These are phyloP conservation scores for Hypsibius dujardini DNA, from an alignment of 1,140 invertebrate species.

Conservation along the genomic window DNA sequence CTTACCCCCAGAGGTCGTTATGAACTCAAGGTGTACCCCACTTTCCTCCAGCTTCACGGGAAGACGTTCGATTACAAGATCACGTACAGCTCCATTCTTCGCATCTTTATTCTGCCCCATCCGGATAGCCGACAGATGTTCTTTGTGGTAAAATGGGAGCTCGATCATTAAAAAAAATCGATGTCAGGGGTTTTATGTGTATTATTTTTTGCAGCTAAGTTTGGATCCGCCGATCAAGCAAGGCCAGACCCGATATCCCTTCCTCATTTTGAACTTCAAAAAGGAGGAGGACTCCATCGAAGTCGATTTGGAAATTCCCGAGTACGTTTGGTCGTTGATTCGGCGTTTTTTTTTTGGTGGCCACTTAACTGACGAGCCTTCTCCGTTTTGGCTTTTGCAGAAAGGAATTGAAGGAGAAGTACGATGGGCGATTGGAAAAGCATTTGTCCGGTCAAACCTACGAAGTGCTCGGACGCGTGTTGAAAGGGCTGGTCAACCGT, in stretches of 20 bases:
- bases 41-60: constrained; percentile 95
- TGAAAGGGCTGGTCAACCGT: constrained; percentile 82
- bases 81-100: constrained; percentile 78
- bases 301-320: constrained; percentile 73
- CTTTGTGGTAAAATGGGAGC: constrained; percentile 58
- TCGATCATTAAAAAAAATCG: constrained; percentile 23
- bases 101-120: constrained; percentile 85
- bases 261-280: constrained; percentile 78
- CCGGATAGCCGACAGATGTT: constrained; percentile 95
- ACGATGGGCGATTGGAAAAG: constrained; percentile 76
- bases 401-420: constrained; percentile 77
- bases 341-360: constrained; percentile 18
- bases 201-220: constrained; percentile 44
- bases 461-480: constrained; percentile 83
- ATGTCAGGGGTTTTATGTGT: constrained; percentile 17
- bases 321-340: constrained; percentile 42
- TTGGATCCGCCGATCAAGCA: constrained; percentile 98
- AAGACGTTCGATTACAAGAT: constrained; percentile 99
- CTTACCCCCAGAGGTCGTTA: constrained; percentile 97
- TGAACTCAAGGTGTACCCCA: constrained; percentile 93
- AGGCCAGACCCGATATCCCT: constrained; percentile 83
- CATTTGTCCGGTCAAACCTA: constrained; percentile 79
- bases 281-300: constrained; percentile 68
- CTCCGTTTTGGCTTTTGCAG: constrained; percentile 35
- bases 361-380: background rate